Base-by-base conservation (phyloP, 2,113 vertebrate genomes). In the Hemiprocne comata region DNA sequence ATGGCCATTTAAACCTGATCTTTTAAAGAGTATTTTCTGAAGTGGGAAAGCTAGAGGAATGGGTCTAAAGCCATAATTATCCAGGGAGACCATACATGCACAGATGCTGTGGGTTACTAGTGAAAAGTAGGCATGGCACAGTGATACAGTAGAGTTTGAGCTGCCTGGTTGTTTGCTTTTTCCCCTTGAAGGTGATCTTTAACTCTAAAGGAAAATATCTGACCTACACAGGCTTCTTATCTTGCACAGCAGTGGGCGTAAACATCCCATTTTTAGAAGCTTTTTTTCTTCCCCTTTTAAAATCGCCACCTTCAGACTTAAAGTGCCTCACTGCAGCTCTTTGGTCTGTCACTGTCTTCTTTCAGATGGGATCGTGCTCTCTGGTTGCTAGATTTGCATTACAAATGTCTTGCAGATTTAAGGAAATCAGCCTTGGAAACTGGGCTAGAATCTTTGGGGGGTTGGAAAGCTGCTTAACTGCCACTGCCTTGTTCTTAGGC, bases 171-270 rank as follows among this genome's bases (percentile, higher is more conserved):
- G 61, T 60, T 90, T 90, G 79, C 62, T 73, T 84, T 89, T 57
- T 75, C 76, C 26, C 36, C 55, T 66, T 93, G 90, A 90, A 95
- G 82, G 71, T 93, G 75, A 93, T 93, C 36, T 93, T 81, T 92
- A 48, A 91, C 36, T 93, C 77, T 92, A 48, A 91, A 93, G 82
- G n/a, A 73, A 73, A 90, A 40, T 90, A 84, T 74, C 82, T 95
- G 88, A 94, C 58, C 62, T 93, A 19, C 71, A 76, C 79, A 93
- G 79, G 40, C 61, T 89, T 81, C 78, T 93, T 95, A 79, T 50
- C 85, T 87, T 90, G 70, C 57, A 75, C 70, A 65, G 74, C 74
- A 94, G 81, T 78, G 53, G 70, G 70, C 0, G 48, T 93, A 77
- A 94, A 77, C 70, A 42, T 85, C 38, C 57, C 50, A 34, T 89